Conservation (phyloP, 2,113 vertebrate genomes). For the Galeopterus variegatus region DNA sequence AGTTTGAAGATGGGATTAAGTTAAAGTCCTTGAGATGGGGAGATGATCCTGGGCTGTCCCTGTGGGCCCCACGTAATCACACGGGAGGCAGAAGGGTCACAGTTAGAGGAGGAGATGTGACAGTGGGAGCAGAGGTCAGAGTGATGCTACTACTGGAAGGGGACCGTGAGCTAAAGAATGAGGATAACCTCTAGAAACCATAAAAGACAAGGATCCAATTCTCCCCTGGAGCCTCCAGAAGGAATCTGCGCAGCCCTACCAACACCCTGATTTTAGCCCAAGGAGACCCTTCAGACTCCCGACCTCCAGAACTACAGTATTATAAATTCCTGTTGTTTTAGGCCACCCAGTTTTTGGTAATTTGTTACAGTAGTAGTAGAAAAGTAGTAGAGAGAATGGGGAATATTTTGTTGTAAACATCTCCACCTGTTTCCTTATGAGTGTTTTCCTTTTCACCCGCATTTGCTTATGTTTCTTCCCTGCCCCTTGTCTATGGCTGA, state of each 20-base stretch:
- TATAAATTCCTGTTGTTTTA: background rate
- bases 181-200: background rate
- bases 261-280: background rate
- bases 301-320: background rate
- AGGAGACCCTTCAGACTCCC: background rate
- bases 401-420: background rate
- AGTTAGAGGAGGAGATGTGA: background rate
- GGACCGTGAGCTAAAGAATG: background rate
- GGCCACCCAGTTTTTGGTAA: background rate
- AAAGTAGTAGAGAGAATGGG: background rate
- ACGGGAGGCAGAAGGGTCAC: background rate
- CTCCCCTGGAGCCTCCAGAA: background rate
- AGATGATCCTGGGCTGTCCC: background rate
- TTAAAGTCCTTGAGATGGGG: background rate
- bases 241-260: background rate
- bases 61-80: background rate
- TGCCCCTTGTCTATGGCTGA: too few species aligned
- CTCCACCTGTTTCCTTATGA: background rate
- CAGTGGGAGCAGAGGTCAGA: background rate
- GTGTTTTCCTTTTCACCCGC: background rate
- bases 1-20: background rate
- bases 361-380: background rate
- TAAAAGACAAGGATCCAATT: background rate
- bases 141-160: background rate
- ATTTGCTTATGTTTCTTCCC: background rate